These are phyloP conservation scores for Lepisosteus oculatus DNA, from an alignment of 2,113 vertebrate genomes.

Conservation along the genomic window DNA sequence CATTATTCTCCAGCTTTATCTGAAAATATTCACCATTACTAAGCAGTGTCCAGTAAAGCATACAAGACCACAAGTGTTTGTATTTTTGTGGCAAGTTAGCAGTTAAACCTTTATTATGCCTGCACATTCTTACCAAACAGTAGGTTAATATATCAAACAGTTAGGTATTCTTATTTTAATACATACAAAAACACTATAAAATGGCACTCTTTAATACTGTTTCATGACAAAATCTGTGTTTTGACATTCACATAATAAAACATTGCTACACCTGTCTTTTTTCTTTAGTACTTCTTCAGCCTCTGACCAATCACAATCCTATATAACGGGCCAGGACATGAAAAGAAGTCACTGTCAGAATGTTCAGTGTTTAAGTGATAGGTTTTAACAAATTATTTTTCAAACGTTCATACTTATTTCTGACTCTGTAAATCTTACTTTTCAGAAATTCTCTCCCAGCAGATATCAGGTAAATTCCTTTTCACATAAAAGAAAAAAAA, in stretches of 20 bases:
- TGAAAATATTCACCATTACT: no score
- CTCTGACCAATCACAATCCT: conserved; percentile 23
- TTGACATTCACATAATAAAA: conserved; percentile 44
- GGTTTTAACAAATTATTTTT: neutral
- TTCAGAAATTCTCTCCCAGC: conserved; percentile 3
- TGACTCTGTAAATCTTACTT: neutral
- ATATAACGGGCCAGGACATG: conserved; percentile 12
- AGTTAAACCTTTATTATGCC: conserved; percentile 64
- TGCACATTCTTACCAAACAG: conserved; percentile 56
- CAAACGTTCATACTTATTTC: neutral
- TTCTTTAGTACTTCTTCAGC: conserved; percentile 24
- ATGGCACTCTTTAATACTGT: conserved; percentile 53
- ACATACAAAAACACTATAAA: conserved; percentile 70
- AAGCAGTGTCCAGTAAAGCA: no score
- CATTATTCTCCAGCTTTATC: no score
- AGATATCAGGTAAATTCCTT: conserved; percentile 45
- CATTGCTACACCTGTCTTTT: conserved; percentile 27
- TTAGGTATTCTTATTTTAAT: conserved; percentile 41
- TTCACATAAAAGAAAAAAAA: conserved; percentile 43
- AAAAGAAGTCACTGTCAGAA: conserved; percentile 11
- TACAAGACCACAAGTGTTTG: neutral
- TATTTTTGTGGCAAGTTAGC: conserved; percentile 39
- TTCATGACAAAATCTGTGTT: conserved; percentile 31
- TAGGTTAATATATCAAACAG: conserved; percentile 59
- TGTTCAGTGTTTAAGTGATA: neutral